Base-by-base conservation (phyloP, 2,113 vertebrate species). In the Syngnathus floridae region DNA sequence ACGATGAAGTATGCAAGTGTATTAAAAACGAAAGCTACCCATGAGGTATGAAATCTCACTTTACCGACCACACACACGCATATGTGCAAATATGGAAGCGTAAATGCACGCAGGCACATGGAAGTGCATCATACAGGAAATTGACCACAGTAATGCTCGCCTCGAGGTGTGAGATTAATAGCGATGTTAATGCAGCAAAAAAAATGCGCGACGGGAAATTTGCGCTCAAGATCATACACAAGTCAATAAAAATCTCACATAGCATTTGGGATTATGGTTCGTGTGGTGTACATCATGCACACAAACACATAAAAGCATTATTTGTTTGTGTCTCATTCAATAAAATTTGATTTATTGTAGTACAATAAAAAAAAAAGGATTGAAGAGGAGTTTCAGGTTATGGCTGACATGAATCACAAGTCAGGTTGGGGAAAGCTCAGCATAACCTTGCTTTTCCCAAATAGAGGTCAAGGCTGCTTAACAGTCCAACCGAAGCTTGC, bases 101-200 rank as follows among this genome's bases (percentile, higher is more conserved):
- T 31, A 31, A 31, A 31, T 31, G 26, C 57, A 51, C 3, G 11
- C 52, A 66, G 48, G 56, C 66, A 59, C 63, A 37, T 45, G 52
- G 51, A 77, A 73, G 72, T 77, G 73, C 62, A 79, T 72, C 79
- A 67, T 78, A 21, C 48, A 21, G 69, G 70, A 57, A 37, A 76
- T 86, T 78, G 69, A 67, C 64, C 73, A 77, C 67, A 58, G 48
- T 69, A 67, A 80, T 76, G 62, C 71, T 19, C 31, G 49, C 66
- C 56, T 36, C 67, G 65, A 82, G 82, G 79, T 75, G 78, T 67
- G 74, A 76, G 73, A 80, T 85, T 79, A 84, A 83, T 78, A 84
- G 81, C 65, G 65, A 70, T 51, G 73, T 74, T 79, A 77, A 76
- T 73, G 31, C 72, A 62, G 68, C 70, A 79, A 72, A 74, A 74